Evolutionary conservation across 2,113 vertebrate species (phyloP).

Genomic region (Colaptes auratus): DNA sequence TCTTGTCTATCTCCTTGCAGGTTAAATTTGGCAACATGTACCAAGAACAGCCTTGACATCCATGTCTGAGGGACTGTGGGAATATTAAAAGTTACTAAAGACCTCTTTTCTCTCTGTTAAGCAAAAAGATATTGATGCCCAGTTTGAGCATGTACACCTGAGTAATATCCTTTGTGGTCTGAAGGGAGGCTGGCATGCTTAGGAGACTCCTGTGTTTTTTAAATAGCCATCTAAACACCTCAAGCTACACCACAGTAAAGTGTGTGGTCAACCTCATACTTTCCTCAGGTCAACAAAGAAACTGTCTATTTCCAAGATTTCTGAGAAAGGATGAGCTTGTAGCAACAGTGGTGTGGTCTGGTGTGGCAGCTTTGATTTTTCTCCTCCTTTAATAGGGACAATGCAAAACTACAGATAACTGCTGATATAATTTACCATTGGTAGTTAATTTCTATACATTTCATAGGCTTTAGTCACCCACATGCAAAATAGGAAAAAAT

Average conservation of each 20-base stretch:
- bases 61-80: not conserved
- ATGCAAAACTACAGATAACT: not conserved
- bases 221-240: not conserved
- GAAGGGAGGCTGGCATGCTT: not conserved
- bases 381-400: not conserved
- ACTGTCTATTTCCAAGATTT: not conserved
- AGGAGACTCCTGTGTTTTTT: not conserved
- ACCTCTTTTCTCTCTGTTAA: not conserved
- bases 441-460: not conserved
- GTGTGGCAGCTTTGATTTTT: not conserved
- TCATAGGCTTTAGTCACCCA: not conserved
- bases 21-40: not conserved
- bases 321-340: not conserved
- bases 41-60: not conserved
- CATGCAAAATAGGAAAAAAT: not conserved
- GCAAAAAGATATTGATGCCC: not conserved
- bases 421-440: not conserved
- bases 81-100: not conserved
- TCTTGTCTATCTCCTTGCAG: not conserved
- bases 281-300: not conserved
- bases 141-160: not conserved
- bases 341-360: accelerated
- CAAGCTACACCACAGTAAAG: not conserved
- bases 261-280: not conserved
- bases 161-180: not conserved